Base-by-base conservation (phyloP, 2,113 vertebrate genomes). In the Podarcis muralis region DNA sequence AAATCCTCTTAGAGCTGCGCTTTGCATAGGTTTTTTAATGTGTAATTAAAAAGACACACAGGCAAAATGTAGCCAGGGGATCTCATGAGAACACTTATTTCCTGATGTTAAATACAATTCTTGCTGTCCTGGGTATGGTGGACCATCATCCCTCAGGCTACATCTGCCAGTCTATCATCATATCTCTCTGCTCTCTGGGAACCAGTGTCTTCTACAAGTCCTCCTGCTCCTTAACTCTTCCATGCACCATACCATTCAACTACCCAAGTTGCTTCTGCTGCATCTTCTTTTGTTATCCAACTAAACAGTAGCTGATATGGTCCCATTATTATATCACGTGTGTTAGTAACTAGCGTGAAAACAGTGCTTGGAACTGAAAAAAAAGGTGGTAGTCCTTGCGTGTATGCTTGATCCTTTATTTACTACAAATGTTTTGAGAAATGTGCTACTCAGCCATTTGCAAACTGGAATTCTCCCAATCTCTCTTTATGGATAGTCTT, bases 271-370 rank as follows among this genome's bases (percentile, higher is more conserved):
- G 43, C 48, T 80, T 48, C 43, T 84, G 22, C 22, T 53, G 40
- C n/a, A 4, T 18, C 20, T 83, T 53, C 4, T 30, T 68, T 30
- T 68, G 30, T 62, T 11, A 27, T 71, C 27, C 0, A 0, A 71
- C 30, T 25, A 25, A 48, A 7, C 15, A 84, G 23, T 32, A 5
- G 83, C 22, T 1, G 4, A 86, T 90, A 27, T 25, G 7, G 20
- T 30, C 48, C 65, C 65, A 37, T 79, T 6, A 30, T 20, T 62
- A 13, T 76, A 27, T 27, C 48, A 4, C 48, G 59, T 83, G 2
- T 74, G 82, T 32, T 85, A 72, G 0, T 69, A 43, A 2, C 88
- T 90, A 37, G 3, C 35, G 82, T 89, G 77, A 25, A 80, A 90
- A 18, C 75, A 40, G 87, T n/a, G 48, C 0, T 30, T 57, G 48